Conservation (phyloP, 2,888 invertebrate genomes). For the Drosophila phalerata region DNA sequence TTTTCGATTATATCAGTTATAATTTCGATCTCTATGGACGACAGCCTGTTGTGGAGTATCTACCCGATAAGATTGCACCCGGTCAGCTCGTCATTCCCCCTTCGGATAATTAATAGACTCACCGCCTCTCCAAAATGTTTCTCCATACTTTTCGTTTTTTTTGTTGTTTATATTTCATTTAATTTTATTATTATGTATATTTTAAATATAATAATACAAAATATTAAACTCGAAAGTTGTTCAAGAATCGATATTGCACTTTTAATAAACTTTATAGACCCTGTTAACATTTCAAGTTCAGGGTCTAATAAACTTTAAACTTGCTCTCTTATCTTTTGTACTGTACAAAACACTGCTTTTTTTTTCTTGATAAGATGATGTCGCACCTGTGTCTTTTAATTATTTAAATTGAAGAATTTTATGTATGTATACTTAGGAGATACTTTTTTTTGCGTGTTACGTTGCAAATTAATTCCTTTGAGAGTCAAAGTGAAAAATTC, state of each 20-base stretch:
- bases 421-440: neutral
- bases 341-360: too few species aligned
- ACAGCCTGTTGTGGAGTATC: slow-evolving; percentile 30
- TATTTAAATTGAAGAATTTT: too few species aligned
- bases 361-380: too few species aligned
- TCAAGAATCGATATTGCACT: too few species aligned
- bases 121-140: neutral
- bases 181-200: neutral
- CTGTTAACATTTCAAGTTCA: too few species aligned
- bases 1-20: slow-evolving; percentile 65
- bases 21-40: slow-evolving; percentile 47
- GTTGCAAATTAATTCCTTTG: neutral
- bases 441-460: neutral
- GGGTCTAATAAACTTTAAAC: too few species aligned
- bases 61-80: slow-evolving; percentile 56
- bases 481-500: neutral
- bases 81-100: slow-evolving; percentile 57
- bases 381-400: too few species aligned
- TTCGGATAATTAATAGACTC: slow-evolving; percentile 49
- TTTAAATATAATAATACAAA: neutral
- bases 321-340: too few species aligned
- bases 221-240: too few species aligned
- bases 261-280: too few species aligned
- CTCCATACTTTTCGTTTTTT: neutral
- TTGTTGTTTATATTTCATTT: neutral